These are phyloP conservation scores for Xenops minutus DNA, from an alignment of 2,797 vertebrate genomes.

Conservation along the genomic window DNA sequence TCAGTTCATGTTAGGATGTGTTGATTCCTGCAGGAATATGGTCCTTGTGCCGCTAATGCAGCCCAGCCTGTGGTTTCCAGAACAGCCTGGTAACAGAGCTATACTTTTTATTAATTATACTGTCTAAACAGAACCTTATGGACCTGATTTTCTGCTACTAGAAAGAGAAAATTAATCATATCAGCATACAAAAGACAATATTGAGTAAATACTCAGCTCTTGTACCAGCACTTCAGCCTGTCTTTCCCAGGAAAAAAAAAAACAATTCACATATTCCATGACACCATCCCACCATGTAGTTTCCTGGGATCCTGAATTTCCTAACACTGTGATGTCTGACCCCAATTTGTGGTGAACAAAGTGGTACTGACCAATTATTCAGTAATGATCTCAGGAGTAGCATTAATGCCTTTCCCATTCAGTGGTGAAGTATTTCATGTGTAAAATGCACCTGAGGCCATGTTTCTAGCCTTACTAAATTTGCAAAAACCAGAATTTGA, in stretches of 20 bases:
- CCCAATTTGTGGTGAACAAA: not conserved
- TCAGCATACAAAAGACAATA: not conserved
- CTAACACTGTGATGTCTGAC: not conserved
- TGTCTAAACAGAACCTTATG: not conserved
- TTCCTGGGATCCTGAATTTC: not conserved
- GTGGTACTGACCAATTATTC: not conserved
- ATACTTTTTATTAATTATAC: not conserved
- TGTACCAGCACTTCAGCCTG: not conserved
- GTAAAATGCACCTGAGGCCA: not conserved
- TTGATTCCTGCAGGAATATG: not conserved
- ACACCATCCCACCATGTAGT: not conserved
- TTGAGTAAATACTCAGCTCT: not conserved
- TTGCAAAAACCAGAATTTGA: not conserved
- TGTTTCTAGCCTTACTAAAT: not conserved
- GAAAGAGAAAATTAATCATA: not conserved
- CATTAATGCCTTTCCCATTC: rapidly evolving
- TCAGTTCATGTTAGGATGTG: rapidly evolving
- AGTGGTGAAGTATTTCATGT: not conserved
- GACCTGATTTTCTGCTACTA: not conserved
- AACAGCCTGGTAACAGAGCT: not conserved
- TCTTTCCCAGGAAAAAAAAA: not conserved
- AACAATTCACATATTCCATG: rapidly evolving
- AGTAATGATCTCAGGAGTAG: not conserved
- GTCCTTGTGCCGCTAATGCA: not conserved
- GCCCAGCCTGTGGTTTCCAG: not conserved